phyloP scores from a whole-genome alignment of 92 coral and sea anemone genomes.

The Desmophyllum pertusum region DNA sequence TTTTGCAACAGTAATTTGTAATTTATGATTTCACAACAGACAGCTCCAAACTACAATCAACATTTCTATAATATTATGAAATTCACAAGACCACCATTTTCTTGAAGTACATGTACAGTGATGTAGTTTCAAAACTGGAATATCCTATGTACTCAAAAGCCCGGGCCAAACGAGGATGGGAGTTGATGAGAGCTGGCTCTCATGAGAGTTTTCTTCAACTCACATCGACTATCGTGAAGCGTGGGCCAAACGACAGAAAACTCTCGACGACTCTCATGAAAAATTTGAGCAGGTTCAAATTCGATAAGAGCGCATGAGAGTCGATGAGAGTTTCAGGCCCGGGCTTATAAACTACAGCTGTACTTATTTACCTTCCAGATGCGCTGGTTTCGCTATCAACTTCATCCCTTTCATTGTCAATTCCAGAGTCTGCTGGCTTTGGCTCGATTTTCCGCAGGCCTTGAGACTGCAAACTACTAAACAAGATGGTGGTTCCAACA shows the following conservation, averaged over 20 bases:
- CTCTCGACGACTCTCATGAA: too few species aligned
- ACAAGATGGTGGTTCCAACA: slow-evolving; percentile 18
- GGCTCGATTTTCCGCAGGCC: slow-evolving; percentile 96
- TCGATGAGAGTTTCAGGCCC: too few species aligned
- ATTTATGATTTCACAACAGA: too few species aligned
- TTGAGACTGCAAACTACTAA: slow-evolving; percentile 45
- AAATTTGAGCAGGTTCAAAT: too few species aligned
- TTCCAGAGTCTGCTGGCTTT: slow-evolving; percentile 66
- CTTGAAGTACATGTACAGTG: not conserved
- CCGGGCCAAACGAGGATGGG: too few species aligned
- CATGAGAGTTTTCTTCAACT: too few species aligned
- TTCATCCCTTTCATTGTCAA: slow-evolving; percentile 43
- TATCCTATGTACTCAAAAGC: too few species aligned
- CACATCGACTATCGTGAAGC: too few species aligned
- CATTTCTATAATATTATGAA: not conserved
- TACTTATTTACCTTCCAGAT: slow-evolving; percentile 45
- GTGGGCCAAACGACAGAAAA: too few species aligned
- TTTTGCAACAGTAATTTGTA: not conserved
- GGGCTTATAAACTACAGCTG: not conserved
- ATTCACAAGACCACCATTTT: not conserved
- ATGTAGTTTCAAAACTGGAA: not conserved
- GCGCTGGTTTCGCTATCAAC: slow-evolving; percentile 6
- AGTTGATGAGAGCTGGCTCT: too few species aligned
- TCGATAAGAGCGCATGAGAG: too few species aligned
- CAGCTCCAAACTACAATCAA: not conserved